Evolutionary conservation across 37 sponge, comb jelly and placozoan genomes (phyloP).

Genomic region (Oopsacas minuta): DNA sequence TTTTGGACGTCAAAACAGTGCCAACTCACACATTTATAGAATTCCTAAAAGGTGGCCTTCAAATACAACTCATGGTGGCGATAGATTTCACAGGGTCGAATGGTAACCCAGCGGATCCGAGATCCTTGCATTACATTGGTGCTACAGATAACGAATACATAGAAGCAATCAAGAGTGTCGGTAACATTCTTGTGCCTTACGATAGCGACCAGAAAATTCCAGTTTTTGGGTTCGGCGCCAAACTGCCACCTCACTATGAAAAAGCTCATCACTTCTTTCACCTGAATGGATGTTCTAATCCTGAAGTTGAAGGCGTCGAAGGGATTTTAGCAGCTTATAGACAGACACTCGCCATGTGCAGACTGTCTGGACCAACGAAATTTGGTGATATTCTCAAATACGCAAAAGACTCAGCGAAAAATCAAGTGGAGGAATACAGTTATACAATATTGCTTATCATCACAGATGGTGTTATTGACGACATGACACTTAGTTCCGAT

Average conservation of each 20-base stretch:
- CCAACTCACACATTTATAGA: slow-evolving; percentile 58
- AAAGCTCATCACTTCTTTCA: slow-evolving; percentile 30
- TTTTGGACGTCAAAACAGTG: slow-evolving; percentile 28
- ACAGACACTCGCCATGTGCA: background rate
- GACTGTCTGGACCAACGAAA: background rate
- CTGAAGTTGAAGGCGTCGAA: slow-evolving; percentile 32
- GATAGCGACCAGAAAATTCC: slow-evolving; percentile 32
- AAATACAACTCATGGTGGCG: slow-evolving; percentile 55
- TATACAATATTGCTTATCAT: background rate
- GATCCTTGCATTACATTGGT: background rate
- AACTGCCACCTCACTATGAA: slow-evolving; percentile 20
- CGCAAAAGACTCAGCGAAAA: background rate
- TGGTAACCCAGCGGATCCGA: slow-evolving; percentile 4
- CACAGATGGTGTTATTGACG: slow-evolving; percentile 67
- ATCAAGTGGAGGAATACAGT: background rate
- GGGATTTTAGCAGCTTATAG: slow-evolving; percentile 4
- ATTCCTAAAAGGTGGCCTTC: slow-evolving; percentile 61
- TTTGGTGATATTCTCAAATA: background rate
- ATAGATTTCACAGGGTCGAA: slow-evolving; percentile 53
- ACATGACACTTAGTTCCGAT: slow-evolving; percentile 60
- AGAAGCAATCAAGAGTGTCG: slow-evolving; percentile 64
- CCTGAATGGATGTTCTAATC: slow-evolving; percentile 23
- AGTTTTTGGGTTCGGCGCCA: slow-evolving; percentile 36
- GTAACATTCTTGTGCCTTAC: slow-evolving; percentile 61
- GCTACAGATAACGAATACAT: slow-evolving; percentile 54